A percentile compares a stretch with the other conserved stretches of the same genome.
Evolutionary conservation across 2,888 invertebrate genomes (phyloP).

Genomic region (Drosophila ezoana): DNA sequence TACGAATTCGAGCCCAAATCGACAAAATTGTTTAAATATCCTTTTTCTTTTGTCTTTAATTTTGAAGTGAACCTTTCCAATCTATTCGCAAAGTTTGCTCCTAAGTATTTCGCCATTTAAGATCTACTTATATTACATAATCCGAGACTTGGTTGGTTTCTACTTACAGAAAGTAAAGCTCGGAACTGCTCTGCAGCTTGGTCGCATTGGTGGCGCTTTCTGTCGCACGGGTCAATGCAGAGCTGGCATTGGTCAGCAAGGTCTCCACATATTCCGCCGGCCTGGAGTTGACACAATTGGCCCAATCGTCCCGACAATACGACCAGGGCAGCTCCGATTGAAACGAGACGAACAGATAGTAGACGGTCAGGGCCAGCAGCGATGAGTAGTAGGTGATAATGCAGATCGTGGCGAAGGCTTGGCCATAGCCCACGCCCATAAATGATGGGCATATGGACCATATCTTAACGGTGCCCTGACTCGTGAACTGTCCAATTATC

Average conservation of each 20-base stretch:
- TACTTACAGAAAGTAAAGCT: slow-evolving; percentile 87
- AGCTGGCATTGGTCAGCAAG: slow-evolving; percentile 21
- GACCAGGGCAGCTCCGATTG: slow-evolving; percentile 90
- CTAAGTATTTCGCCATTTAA: too few species aligned
- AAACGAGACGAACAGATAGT: slow-evolving; percentile 90
- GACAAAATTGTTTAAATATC: too few species aligned
- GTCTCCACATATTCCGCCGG: slow-evolving; percentile 36
- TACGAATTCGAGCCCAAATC: too few species aligned
- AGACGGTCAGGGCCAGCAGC: slow-evolving; percentile 90
- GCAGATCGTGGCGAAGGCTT: slow-evolving; percentile 87
- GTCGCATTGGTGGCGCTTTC: slow-evolving; percentile 8
- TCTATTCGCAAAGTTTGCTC: too few species aligned
- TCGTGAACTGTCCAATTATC: slow-evolving; percentile 92
- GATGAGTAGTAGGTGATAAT: slow-evolving; percentile 92
- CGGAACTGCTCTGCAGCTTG: slow-evolving; percentile 86
- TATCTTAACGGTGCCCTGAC: slow-evolving; percentile 91
- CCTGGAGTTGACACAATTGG: slow-evolving; percentile 79
- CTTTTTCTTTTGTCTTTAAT: too few species aligned
- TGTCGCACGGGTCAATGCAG: not conserved
- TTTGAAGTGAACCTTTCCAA: too few species aligned
- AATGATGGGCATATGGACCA: slow-evolving; percentile 89
- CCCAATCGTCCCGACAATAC: slow-evolving; percentile 86
- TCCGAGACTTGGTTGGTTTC: too few species aligned
- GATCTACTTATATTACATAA: too few species aligned
- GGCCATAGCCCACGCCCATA: slow-evolving; percentile 91